These are phyloP conservation scores for Oxygymnocypris stewartii DNA, from an alignment of 2,113 vertebrate genomes.

Conservation along the genomic window DNA sequence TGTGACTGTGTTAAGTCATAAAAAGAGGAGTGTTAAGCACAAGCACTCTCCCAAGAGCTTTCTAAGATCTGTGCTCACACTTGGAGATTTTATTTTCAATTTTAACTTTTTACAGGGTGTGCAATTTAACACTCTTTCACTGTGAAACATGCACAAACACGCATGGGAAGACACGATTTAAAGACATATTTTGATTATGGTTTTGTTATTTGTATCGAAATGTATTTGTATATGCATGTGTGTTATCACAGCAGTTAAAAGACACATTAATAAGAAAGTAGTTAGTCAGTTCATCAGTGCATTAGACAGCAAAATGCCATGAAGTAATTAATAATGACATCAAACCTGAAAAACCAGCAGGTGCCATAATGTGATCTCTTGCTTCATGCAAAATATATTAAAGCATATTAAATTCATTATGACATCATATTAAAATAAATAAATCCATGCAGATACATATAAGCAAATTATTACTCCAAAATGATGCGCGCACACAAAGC, in stretches of 20 bases:
- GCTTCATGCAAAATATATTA: not conserved
- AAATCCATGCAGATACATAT: not conserved
- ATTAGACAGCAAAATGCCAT: slow-evolving; percentile 11
- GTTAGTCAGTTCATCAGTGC: slow-evolving; percentile 28
- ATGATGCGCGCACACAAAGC: not conserved
- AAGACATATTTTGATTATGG: no score
- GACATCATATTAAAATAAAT: not conserved
- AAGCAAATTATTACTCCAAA: not conserved
- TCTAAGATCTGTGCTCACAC: slow-evolving; percentile 10
- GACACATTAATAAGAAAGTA: not conserved
- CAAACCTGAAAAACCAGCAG: slow-evolving; percentile 25
- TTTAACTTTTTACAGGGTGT: slow-evolving; percentile 23
- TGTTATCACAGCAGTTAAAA: slow-evolving; percentile 3
- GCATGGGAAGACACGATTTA: not conserved
- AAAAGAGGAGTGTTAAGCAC: not conserved
- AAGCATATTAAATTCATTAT: not conserved
- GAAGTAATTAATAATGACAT: slow-evolving; percentile 27
- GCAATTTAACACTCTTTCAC: slow-evolving; percentile 33
- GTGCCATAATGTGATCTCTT: slow-evolving; percentile 18
- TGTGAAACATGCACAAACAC: not conserved
- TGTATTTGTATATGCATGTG: not conserved
- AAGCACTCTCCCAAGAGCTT: slow-evolving; percentile 8
- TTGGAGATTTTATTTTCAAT: slow-evolving; percentile 11
- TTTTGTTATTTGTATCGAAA: no score
- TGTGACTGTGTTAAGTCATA: not conserved